Evolutionary conservation across 2,888 invertebrate genomes (phyloP).

Genomic region (Lomographa bimaculata): DNA sequence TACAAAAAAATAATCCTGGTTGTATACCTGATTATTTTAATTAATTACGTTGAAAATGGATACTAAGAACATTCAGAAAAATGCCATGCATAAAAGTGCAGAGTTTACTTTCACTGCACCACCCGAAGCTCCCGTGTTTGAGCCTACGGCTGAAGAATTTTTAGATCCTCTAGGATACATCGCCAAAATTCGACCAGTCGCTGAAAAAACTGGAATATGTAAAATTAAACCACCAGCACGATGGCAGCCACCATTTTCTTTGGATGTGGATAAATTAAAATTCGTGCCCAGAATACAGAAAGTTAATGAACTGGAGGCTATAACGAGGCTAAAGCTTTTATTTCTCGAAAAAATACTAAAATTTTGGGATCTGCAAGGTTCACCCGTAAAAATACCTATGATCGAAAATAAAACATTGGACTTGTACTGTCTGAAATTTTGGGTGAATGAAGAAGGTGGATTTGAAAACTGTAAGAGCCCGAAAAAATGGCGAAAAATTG

Average conservation of each 20-base stretch:
- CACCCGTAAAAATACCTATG: slow-evolving; percentile 86
- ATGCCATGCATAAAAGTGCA: slow-evolving; percentile 79
- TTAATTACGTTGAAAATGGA: slow-evolving; percentile 54
- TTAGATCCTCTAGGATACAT: slow-evolving; percentile 89
- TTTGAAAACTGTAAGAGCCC: slow-evolving; percentile 84
- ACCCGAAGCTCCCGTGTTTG: slow-evolving; percentile 88
- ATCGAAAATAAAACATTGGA: slow-evolving; percentile 88
- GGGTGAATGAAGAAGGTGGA: slow-evolving; percentile 83
- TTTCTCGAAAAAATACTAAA: slow-evolving; percentile 89
- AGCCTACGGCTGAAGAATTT: slow-evolving; percentile 89
- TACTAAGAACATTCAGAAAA: slow-evolving; percentile 77
- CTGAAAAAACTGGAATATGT: slow-evolving; percentile 89
- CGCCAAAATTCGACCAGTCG: slow-evolving; percentile 88
- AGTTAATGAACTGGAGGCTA: slow-evolving; percentile 85
- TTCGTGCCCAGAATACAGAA: slow-evolving; percentile 81
- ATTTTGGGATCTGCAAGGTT: slow-evolving; percentile 89
- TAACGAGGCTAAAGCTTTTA: slow-evolving; percentile 87
- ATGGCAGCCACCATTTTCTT: slow-evolving; percentile 91
- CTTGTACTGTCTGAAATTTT: slow-evolving; percentile 86
- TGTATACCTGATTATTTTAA: neutral
- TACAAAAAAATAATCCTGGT: neutral
- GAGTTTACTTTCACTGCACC: slow-evolving; percentile 79
- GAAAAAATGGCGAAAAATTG: slow-evolving; percentile 87
- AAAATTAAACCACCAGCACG: slow-evolving; percentile 90
- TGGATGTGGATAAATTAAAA: slow-evolving; percentile 86